Conservation (phyloP, 2,888 invertebrate genomes). For the Drosophila melanosoma region DNA sequence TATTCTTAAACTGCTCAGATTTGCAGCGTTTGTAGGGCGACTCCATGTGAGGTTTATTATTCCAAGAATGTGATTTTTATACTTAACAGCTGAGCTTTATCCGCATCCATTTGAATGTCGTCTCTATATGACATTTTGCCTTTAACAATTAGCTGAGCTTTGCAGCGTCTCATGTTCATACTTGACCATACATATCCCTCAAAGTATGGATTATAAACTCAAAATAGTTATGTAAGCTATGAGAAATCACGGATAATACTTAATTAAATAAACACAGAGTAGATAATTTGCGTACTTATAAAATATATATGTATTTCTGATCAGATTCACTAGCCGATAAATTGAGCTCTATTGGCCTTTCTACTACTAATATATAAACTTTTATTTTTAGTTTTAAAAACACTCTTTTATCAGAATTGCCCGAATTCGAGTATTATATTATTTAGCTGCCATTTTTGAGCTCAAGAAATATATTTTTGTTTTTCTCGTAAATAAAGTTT, state of each 20-base stretch:
- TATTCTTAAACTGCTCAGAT: too few relatives aligned
- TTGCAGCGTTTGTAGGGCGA: too few relatives aligned
- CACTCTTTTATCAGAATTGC: not conserved
- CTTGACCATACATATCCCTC: not conserved
- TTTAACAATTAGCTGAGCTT: too few relatives aligned
- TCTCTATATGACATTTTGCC: too few relatives aligned
- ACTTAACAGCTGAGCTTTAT: too few relatives aligned
- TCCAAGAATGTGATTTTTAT: too few relatives aligned
- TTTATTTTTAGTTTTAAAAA: not conserved
- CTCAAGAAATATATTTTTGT: too few relatives aligned
- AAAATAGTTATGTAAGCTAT: not conserved
- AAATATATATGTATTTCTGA: not conserved
- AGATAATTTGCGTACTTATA: not conserved
- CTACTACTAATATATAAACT: not conserved
- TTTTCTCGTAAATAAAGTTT: not conserved
- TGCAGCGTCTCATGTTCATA: too few relatives aligned
- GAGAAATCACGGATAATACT: not conserved
- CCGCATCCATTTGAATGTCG: too few relatives aligned
- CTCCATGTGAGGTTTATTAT: too few relatives aligned
- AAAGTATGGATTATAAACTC: not conserved
- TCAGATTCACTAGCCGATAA: not conserved
- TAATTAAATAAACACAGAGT: not conserved
- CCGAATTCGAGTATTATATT: fast-evolving
- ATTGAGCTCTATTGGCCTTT: not conserved
- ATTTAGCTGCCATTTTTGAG: not conserved